Base-by-base conservation (phyloP, 2,888 invertebrate species). In the Eupithecia subumbrata region DNA sequence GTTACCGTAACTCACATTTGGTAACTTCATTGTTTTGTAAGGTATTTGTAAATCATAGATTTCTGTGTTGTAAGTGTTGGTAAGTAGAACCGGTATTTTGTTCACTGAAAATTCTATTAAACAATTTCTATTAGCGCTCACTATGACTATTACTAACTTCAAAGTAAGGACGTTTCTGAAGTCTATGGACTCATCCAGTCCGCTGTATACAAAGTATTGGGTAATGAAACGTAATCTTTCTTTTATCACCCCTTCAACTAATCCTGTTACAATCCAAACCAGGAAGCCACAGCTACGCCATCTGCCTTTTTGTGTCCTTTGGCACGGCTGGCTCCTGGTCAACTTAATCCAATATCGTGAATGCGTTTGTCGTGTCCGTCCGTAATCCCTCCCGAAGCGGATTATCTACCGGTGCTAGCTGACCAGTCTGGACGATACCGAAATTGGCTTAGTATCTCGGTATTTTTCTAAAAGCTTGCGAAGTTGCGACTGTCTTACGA, bases 291-390 rank as follows among this genome's bases (percentile, higher is more conserved):
- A n/a, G 70, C 78, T 78, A 76, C 75, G 74, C 80, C 88, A 89
- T 86, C 86, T 87, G 88, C 80, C 78, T 74, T 71, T 78, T 80
- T 75, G 78, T 71, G 34, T 73, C 80, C 76, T 80, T 81, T 84
- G 82, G 79, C 84, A 79, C 85, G 83, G 83, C 22, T 12, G 40
- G 14, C 43, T 37, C 14, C 12, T 83, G 77, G 77, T 73, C 77
- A 82, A 82, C 86, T 66, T 91, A 92, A 94, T 93, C 92, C 92
- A 86, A 90, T 91, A 88, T 79, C 71, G 71, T 74, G 81, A 89
- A 93, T 92, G 93, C 88, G 85, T 89, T 90, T 90, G 84, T 85
- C 90, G 79, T 92, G 93, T 94, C 87, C 88, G 67, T 71, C 77
- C 74, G 75, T 92, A 93, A 94, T 93, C 93, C 91, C 78, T 88